These are phyloP conservation scores for Lamellibrachia columna DNA, from an alignment of 2,888 invertebrate genomes.

Conservation along the genomic window DNA sequence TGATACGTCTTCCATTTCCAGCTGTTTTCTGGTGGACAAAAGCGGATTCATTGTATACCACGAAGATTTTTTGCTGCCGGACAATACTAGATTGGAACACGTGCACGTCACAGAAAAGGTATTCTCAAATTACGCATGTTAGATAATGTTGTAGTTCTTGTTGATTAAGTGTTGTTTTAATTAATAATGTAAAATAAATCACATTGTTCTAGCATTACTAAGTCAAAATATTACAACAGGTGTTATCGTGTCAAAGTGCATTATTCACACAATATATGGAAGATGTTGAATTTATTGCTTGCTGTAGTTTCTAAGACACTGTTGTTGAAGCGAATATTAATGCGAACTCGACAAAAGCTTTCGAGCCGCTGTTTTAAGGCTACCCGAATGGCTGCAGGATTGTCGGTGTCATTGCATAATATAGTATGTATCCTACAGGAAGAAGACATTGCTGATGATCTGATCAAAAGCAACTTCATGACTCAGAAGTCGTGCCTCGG, in stretches of 20 bases:
- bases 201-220: neutral
- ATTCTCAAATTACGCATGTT: neutral
- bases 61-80: neutral
- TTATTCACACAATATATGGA: no score
- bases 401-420: neutral
- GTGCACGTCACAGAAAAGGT: neutral
- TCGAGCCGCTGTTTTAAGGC: neutral
- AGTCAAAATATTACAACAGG: no score
- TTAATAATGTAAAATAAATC: neutral
- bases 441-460: neutral
- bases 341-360: neutral
- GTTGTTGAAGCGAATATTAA: neutral
- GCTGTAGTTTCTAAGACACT: neutral
- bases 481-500: neutral
- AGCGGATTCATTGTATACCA: neutral
- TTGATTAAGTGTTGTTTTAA: neutral
- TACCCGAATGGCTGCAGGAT: neutral
- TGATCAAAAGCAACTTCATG: conserved; percentile 1
- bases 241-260: no score
- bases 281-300: no score
- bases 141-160: neutral
- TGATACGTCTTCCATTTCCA: neutral
- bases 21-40: conserved; percentile 6
- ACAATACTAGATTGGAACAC: neutral
- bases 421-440: neutral